Evolutionary conservation across 2,113 vertebrate genomes (phyloP).

Genomic region (Hyaena hyaena): DNA sequence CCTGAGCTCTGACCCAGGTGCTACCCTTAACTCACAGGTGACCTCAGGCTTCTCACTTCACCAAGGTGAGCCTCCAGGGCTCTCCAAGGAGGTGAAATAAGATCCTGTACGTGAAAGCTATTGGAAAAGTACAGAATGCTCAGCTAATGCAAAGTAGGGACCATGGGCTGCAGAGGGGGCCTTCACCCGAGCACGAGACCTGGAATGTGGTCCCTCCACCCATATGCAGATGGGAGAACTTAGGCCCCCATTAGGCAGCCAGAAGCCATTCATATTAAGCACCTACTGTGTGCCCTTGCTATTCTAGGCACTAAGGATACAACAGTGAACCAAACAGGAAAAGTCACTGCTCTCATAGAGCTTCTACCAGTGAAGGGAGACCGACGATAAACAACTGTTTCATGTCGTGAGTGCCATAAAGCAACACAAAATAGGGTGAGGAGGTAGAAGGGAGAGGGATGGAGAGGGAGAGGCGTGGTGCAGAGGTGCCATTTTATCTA

Average conservation of each 20-base stretch:
- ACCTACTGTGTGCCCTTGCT: neutral
- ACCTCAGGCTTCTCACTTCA: neutral
- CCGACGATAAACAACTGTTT: neutral
- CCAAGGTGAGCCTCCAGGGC: neutral
- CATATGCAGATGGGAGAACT: neutral
- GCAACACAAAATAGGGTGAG: neutral
- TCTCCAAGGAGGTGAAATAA: neutral
- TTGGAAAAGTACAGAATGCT: neutral
- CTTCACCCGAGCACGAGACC: neutral
- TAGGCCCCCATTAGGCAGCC: neutral
- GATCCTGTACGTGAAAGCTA: neutral
- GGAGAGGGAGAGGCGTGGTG: accelerated
- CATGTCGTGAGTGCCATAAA: neutral
- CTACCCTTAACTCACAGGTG: neutral
- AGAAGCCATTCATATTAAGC: neutral
- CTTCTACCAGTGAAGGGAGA: neutral
- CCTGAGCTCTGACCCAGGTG: neutral
- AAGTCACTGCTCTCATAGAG: neutral
- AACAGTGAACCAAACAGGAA: neutral
- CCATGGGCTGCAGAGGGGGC: neutral
- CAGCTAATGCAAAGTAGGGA: neutral
- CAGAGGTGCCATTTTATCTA: neutral
- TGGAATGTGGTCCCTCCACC: neutral
- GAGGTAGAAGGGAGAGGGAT: neutral
- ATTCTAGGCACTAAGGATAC: neutral